A percentile compares a stretch with the other conserved stretches of the same genome.
Conservation (phyloP, 2,113 vertebrate genomes). For the Ginglymostoma cirratum region DNA sequence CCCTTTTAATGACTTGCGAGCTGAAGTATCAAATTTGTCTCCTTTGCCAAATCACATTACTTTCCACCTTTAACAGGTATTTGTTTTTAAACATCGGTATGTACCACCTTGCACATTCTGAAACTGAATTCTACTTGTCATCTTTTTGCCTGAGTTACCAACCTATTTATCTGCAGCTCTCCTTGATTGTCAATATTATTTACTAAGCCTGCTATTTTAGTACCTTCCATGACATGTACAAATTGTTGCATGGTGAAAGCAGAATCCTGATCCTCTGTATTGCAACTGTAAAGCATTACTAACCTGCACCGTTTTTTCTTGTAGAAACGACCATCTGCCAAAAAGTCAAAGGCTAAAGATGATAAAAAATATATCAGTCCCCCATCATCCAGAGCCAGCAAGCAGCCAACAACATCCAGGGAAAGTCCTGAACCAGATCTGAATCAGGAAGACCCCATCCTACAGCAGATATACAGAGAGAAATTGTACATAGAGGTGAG, state of each 20-base stretch:
- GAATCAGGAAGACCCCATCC: constrained; percentile 44
- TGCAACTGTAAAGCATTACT: neutral
- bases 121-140: neutral
- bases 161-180: neutral
- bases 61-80: neutral
- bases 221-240: neutral
- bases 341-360: constrained; percentile 53
- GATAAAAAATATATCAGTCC: constrained; percentile 46
- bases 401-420: neutral
- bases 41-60: neutral
- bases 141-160: neutral
- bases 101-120: neutral
- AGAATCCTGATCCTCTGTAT: neutral
- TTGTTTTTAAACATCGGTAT: neutral
- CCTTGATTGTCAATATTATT: neutral
- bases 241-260: neutral
- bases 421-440: constrained; percentile 36
- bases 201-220: neutral
- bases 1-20: neutral
- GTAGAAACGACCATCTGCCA: constrained; percentile 54
- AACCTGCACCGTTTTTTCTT: neutral
- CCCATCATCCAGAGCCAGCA: constrained; percentile 7
- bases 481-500: constrained; percentile 58
- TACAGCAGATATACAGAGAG: constrained; percentile 52
- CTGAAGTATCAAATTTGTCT: neutral